Evolutionary conservation across 2,888 invertebrate species (phyloP).

Genomic region (Xiphydria camelus): DNA sequence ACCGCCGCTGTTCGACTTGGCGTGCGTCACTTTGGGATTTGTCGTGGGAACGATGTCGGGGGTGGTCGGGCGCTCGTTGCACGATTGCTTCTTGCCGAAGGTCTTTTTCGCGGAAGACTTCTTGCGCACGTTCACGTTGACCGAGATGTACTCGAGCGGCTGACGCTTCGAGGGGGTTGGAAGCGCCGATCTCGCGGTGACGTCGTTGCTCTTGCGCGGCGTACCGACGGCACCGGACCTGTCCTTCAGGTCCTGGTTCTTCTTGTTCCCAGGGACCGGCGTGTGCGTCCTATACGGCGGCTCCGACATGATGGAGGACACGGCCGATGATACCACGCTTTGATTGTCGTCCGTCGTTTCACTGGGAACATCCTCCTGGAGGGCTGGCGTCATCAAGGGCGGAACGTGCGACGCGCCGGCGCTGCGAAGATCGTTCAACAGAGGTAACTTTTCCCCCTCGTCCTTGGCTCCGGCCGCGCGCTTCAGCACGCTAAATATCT

Average conservation of each 20-base stretch:
- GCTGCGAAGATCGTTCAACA: slow-evolving; percentile 65
- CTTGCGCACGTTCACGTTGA: slow-evolving; percentile 69
- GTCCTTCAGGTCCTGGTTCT: slow-evolving; percentile 39
- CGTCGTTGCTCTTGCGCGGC: too few relatives aligned
- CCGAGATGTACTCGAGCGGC: slow-evolving; percentile 74
- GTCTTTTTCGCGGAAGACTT: slow-evolving; percentile 69
- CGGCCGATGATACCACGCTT: slow-evolving; percentile 74
- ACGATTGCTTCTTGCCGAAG: slow-evolving; percentile 31
- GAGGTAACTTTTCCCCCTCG: slow-evolving; percentile 74
- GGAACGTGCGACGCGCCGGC: slow-evolving; percentile 59
- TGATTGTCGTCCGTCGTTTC: slow-evolving; percentile 74
- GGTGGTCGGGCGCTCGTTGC: slow-evolving; percentile 26
- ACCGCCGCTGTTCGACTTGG: slow-evolving; percentile 60
- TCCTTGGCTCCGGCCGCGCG: slow-evolving; percentile 83
- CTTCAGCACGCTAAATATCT: slow-evolving; percentile 81
- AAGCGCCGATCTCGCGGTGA: too few relatives aligned
- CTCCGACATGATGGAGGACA: slow-evolving; percentile 62
- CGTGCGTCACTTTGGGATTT: slow-evolving; percentile 68
- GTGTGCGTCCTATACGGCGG: slow-evolving; percentile 44
- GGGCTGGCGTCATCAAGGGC: slow-evolving; percentile 66
- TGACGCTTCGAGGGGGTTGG: slow-evolving; percentile 62
- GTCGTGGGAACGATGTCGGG: slow-evolving; percentile 63
- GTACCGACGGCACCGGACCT: neutral
- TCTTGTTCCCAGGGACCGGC: slow-evolving; percentile 61
- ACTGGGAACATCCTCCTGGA: slow-evolving; percentile 64